phyloP scores from a whole-genome alignment of 2,113 vertebrate genomes.

The Elanus axillaris region DNA sequence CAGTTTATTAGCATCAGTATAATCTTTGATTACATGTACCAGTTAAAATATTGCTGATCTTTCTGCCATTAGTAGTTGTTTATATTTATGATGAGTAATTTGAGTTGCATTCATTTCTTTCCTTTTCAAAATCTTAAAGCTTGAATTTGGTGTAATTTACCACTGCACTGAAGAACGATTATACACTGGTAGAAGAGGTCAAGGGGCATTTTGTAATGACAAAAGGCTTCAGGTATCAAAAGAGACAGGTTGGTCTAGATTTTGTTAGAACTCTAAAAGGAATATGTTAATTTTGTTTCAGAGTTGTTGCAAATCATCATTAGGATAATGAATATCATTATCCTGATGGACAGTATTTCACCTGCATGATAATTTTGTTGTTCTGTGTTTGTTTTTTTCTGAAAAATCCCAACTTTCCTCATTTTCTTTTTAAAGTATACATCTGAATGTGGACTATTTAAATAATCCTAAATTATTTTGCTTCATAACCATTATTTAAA shows the following conservation, averaged over 20 bases:
- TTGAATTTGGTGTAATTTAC: slow-evolving; percentile 87
- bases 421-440: not conserved
- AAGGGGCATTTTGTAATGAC: slow-evolving; percentile 85
- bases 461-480: not conserved
- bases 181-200: slow-evolving; percentile 84
- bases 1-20: slow-evolving; percentile 24
- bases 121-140: slow-evolving; percentile 70
- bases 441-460: not conserved
- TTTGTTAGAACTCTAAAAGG: slow-evolving; percentile 52
- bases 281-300: slow-evolving; percentile 66
- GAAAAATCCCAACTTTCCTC: slow-evolving; percentile 11
- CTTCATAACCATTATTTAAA: not conserved
- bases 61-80: slow-evolving; percentile 66
- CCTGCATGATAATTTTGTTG: slow-evolving; percentile 39
- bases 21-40: slow-evolving; percentile 42
- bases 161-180: slow-evolving; percentile 86
- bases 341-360: slow-evolving; percentile 25
- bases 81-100: slow-evolving; percentile 63
- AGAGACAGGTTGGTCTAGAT: slow-evolving; percentile 78
- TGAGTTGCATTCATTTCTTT: slow-evolving; percentile 60
- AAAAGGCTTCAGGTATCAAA: slow-evolving; percentile 81
- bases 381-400: slow-evolving; percentile 27
- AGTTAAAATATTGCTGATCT: slow-evolving; percentile 55
- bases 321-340: slow-evolving; percentile 54
- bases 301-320: slow-evolving; percentile 57